Base-by-base conservation (phyloP, 2,113 vertebrate species). In the Pomatostomus ruficeps region DNA sequence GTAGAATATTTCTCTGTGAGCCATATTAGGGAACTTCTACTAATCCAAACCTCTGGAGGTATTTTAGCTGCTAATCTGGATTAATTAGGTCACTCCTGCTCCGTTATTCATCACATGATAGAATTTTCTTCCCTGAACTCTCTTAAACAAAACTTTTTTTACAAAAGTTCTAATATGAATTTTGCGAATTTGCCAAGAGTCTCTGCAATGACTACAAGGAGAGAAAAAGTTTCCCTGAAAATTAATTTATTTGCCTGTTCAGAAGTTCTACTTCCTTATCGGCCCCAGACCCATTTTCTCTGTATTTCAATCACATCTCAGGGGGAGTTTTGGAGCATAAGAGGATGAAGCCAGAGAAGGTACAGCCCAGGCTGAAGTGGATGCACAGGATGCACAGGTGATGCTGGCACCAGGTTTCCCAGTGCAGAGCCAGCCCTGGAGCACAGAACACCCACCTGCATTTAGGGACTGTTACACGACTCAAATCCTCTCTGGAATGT, bases 11-110 rank as follows among this genome's bases (percentile, higher is more conserved):
- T 72, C 81, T 67, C 5, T 52, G 36, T 35, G 55, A 91, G 65
- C 45, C 42, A 17, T 29, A 43, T 66, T 58, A 89, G 58, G 28
- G 79, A 87, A 85, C 51, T 51, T 82, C 19, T 23, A 87, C 84
- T 89, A 89, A 95, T 85, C 87, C 95, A 97, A 76, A 72, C 58
- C 77, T 85, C 87, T 51, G 45, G 62, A 79, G 59, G 62, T 67
- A 76, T 76, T 91, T 87, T 62, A 80, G 42, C 67, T 55, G 54
- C 62, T 73, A 46, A 88, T 36, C 62, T 85, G 89, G 54, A 91
- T 73, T 67, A 95, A 88, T 55, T 76, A 68, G 62, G 58, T 68
- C 59, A 76, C n/a, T 92, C 70, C 38, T 75, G 40, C 57, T 88
- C 77, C 61, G 45, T 45, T 68, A 67, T 33, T 88, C 55, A 35